phyloP scores from a whole-genome alignment of 2,113 vertebrate genomes.

The Lepus europaeus region DNA sequence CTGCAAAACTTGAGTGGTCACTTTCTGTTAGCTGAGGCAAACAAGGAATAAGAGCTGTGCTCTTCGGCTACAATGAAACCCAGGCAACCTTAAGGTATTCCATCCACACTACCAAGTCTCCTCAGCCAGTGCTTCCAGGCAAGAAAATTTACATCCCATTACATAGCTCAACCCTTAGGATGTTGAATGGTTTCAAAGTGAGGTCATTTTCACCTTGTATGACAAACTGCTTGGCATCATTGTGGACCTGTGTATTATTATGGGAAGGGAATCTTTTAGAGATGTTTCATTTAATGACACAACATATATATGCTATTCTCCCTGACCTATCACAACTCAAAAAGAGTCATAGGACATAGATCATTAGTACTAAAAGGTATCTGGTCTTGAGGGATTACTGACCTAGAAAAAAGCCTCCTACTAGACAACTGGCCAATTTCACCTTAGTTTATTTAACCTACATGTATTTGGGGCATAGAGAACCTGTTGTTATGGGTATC shows the following conservation, averaged over 20 bases:
- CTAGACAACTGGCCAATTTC: not conserved
- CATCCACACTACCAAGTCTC: not conserved
- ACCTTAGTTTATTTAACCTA: slow-evolving; percentile 28
- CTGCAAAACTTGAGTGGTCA: not conserved
- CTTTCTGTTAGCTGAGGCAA: not conserved
- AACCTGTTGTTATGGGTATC: not conserved
- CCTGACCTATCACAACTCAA: not conserved
- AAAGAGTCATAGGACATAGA: not conserved
- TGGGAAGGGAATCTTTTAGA: not conserved
- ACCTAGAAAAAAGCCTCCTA: not conserved
- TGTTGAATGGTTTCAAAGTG: not conserved
- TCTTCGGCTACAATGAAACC: not conserved
- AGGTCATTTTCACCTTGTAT: not conserved
- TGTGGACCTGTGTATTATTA: not conserved
- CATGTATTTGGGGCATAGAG: not conserved
- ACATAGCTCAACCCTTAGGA: not conserved
- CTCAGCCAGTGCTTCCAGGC: not conserved
- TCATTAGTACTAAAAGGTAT: not conserved
- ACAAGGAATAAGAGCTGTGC: not conserved
- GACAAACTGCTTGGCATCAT: not conserved
- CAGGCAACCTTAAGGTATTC: not conserved
- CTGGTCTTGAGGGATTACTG: not conserved
- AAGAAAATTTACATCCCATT: not conserved
- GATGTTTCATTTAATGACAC: not conserved
- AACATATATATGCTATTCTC: not conserved